Base-by-base conservation (phyloP, 2,888 invertebrate genomes). In the Stenotaenia linearis region DNA sequence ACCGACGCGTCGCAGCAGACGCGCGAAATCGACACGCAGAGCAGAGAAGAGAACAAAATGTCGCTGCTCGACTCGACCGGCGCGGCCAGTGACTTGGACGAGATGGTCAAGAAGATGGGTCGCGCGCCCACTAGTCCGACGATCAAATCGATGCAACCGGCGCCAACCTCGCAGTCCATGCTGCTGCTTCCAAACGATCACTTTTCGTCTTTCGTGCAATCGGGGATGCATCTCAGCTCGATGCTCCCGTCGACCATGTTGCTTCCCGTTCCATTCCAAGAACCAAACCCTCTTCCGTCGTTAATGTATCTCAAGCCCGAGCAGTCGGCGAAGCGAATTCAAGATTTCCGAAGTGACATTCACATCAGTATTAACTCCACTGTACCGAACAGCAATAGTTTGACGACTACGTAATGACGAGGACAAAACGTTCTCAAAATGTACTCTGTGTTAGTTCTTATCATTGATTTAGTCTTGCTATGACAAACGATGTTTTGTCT, bases 261-360 rank as follows among this genome's bases (percentile, higher is more conserved):
- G 32, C 69, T 78, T 61, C 78, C 78, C 10, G 78, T 78, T 30
- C 56, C 78, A 69, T 78, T 78, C 37, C 78, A 35, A 56, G 78
- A 78, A 30, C 78, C 78, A n/a, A 78, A n/a, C 40, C 45, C 30
- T 2, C 35, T 78, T 30, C 78, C 78, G 28, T 50, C 61, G 30
- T 25, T 78, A n/a, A 78, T 78, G 78, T 78, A 78, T 30, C 78
- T 78, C 56, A 78, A 78, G 18, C 78, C 56, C n/a, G 78, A 78
- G 30, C 78, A 78, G 37, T 32, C 75, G 37, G 15, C 40, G 2
- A 50, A 50, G 10, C 56, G 56, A 30, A 56, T 28, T 15, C 78
- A 78, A 32, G 78, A 78, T 30, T 78, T 37, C 40, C 28, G 78
- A 61, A 78, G 61, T 18, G 78, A 78, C 30, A 61, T 78, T 28